Evolutionary conservation across 2,113 vertebrate genomes (phyloP).

Genomic region (Larimichthys crocea): DNA sequence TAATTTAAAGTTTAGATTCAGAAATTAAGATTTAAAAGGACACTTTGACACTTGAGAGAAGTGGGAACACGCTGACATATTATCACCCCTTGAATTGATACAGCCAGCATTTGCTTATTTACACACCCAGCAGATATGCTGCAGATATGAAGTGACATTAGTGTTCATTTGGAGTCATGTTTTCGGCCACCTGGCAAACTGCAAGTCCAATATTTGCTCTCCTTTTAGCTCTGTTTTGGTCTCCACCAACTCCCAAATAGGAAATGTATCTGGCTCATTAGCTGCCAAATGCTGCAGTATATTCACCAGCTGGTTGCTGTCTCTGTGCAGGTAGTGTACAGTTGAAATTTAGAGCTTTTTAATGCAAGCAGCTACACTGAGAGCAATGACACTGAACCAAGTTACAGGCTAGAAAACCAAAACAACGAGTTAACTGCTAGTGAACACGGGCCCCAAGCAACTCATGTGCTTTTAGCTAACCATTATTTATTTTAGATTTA

Average conservation of each 20-base stretch:
- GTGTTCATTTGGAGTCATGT: neutral
- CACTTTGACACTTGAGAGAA: neutral
- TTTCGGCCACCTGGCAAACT: neutral
- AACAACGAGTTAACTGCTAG: neutral
- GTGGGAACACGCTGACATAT: neutral
- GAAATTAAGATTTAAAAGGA: neutral
- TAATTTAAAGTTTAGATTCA: neutral
- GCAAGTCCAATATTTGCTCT: neutral
- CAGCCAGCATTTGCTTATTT: neutral
- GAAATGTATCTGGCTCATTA: neutral
- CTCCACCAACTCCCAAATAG: neutral
- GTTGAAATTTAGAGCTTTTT: neutral
- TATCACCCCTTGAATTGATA: neutral
- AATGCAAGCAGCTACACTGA: too few species aligned
- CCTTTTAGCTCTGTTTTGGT: neutral
- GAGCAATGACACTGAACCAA: neutral
- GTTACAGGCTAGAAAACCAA: neutral
- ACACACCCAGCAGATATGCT: neutral
- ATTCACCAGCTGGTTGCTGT: neutral
- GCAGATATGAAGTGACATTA: neutral
- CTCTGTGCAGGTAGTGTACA: neutral
- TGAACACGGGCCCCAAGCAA: too few species aligned
- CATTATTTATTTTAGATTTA: too few species aligned
- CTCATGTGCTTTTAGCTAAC: too few species aligned
- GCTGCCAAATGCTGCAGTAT: neutral